Evolutionary conservation across 2,113 vertebrate genomes (phyloP).

Genomic region (Microcebus lehilahytsara): DNA sequence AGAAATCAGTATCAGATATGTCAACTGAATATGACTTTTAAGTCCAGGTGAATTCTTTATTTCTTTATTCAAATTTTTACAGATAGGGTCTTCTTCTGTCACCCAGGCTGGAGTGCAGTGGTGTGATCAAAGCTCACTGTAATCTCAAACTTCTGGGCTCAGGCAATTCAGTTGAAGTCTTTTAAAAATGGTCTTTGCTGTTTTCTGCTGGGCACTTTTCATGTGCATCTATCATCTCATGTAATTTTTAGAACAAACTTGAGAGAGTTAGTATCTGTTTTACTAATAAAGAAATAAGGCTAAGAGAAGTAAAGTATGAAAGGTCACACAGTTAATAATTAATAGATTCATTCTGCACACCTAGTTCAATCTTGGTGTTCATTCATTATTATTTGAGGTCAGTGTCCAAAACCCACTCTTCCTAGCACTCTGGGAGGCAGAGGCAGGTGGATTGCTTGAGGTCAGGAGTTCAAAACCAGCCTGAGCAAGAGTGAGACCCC

Average conservation of each 20-base stretch:
- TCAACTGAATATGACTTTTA: slow-evolving; percentile 23
- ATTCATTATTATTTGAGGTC: slow-evolving; percentile 4
- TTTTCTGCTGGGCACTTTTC: slow-evolving; percentile 12
- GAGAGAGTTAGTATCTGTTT: background rate
- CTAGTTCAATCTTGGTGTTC: slow-evolving; percentile 11
- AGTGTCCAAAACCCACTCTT: background rate
- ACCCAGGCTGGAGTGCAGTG: too few species aligned
- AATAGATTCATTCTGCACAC: background rate
- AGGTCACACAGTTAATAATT: slow-evolving; percentile 21
- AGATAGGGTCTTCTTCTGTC: too few species aligned
- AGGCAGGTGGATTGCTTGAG: too few species aligned
- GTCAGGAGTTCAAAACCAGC: too few species aligned
- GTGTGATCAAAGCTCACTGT: too few species aligned
- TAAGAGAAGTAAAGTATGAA: slow-evolving; percentile 26
- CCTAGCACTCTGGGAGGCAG: too few species aligned
- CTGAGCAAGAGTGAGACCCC: too few species aligned
- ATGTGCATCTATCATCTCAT: background rate
- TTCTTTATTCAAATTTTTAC: background rate
- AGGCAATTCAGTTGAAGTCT: background rate
- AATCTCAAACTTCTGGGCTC: too few species aligned
- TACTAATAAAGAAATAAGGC: slow-evolving; percentile 15
- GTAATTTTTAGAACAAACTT: slow-evolving; percentile 29
- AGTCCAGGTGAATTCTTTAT: background rate
- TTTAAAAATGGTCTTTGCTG: background rate
- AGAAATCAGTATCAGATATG: slow-evolving; percentile 17